Evolutionary conservation across 2,113 vertebrate genomes (phyloP).

Genomic region (Ia io): DNA sequence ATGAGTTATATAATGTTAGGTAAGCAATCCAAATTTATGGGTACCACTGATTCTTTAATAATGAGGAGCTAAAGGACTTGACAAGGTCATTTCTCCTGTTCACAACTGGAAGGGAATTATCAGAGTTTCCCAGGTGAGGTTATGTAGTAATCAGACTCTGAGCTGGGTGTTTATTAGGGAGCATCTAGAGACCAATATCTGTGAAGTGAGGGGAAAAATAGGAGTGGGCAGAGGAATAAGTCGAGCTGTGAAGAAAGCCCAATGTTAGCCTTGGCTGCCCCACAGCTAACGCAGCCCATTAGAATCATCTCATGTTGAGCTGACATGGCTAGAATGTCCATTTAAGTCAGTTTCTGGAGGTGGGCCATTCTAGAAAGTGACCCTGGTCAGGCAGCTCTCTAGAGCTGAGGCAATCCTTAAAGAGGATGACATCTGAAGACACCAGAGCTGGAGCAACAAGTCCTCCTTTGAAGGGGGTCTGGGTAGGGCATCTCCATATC

Average conservation of each 20-base stretch:
- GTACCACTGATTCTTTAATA: background rate
- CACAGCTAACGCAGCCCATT: background rate
- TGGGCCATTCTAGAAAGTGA: background rate
- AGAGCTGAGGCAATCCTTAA: background rate
- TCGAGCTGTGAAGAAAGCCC: background rate
- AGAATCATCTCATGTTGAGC: background rate
- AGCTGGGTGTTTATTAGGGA: background rate
- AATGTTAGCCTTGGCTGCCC: background rate
- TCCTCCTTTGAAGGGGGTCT: background rate
- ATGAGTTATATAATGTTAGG: background rate
- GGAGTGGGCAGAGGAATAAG: background rate
- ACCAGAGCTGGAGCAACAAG: background rate
- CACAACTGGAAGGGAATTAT: background rate
- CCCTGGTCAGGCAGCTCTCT: background rate
- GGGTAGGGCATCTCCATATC: fast-evolving
- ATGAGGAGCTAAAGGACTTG: background rate
- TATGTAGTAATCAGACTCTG: background rate
- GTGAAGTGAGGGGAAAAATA: background rate
- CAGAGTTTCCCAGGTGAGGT: background rate
- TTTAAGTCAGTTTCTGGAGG: background rate
- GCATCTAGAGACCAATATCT: background rate
- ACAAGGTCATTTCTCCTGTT: background rate
- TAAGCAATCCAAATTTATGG: background rate
- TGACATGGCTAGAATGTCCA: background rate
- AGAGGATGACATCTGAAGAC: background rate